Conservation (phyloP, 2,888 invertebrate species). For the Tipula confusa region DNA sequence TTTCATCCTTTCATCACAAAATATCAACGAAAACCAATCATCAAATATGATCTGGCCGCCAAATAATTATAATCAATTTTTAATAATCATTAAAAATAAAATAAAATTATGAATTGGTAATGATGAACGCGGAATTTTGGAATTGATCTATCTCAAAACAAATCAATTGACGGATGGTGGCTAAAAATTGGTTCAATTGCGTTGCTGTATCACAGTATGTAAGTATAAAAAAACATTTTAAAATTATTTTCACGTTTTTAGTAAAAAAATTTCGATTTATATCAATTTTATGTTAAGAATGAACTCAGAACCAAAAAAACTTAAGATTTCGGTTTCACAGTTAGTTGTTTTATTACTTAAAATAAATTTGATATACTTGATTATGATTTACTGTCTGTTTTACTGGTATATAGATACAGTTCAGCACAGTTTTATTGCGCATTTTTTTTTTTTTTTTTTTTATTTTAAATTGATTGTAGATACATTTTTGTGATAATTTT, state of each 20-base stretch:
- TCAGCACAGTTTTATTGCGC: neutral
- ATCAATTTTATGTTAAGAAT: neutral
- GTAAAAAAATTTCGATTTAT: neutral
- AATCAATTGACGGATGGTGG: conserved; percentile 1
- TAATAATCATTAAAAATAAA: neutral
- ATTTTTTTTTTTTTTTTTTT: neutral
- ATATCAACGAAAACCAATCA: neutral
- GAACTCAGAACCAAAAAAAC: neutral
- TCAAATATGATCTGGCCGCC: neutral
- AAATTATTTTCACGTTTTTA: conserved; percentile 16
- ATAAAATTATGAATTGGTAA: neutral
- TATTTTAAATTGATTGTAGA: neutral
- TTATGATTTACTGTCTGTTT: conserved; percentile 12
- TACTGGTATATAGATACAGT: neutral
- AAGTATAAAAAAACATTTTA: neutral
- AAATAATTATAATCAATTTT: conserved; percentile 6
- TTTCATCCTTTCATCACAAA: neutral
- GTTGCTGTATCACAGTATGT: neutral
- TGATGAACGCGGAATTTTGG: neutral
- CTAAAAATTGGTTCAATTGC: neutral
- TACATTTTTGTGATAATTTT: conserved; percentile 20
- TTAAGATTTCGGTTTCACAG: neutral
- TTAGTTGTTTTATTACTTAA: neutral
- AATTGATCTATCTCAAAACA: conserved; percentile 9
- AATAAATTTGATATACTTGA: neutral